A percentile compares a stretch with the other conserved stretches of the same genome.
Evolutionary conservation across 2,113 vertebrate genomes (phyloP).

Genomic region (Capreolus pygargus): DNA sequence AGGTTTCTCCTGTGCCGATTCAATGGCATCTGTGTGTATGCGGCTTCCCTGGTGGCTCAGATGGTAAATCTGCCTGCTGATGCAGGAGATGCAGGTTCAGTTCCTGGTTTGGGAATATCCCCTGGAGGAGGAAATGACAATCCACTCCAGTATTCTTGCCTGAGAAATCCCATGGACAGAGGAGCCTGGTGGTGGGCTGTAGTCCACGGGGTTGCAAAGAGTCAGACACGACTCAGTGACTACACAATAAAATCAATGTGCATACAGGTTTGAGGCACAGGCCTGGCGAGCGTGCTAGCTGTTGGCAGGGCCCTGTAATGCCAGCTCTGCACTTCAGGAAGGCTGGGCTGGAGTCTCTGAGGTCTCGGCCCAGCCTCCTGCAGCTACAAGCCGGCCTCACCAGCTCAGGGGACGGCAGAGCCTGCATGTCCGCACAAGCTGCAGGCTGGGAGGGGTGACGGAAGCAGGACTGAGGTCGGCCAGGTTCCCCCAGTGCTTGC

Average conservation of each 20-base stretch:
- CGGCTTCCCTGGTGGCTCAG: neutral
- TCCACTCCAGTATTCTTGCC: neutral
- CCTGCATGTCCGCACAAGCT: neutral
- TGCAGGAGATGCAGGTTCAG: neutral
- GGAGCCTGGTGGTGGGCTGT: neutral
- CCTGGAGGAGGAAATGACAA: neutral
- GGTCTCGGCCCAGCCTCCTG: neutral
- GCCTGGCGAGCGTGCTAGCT: neutral
- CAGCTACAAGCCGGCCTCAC: neutral
- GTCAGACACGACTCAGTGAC: neutral
- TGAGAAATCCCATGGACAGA: neutral
- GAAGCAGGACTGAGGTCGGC: neutral
- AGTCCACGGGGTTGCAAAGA: neutral
- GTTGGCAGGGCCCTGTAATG: neutral
- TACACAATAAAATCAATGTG: fast-evolving
- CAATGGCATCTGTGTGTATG: neutral
- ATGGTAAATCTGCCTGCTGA: neutral
- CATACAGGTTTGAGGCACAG: neutral
- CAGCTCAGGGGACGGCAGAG: neutral
- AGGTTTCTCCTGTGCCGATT: neutral
- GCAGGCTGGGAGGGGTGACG: neutral
- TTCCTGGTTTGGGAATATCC: neutral
- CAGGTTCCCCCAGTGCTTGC: neutral
- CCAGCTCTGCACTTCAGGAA: neutral
- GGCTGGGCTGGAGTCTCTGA: neutral